phyloP scores from a whole-genome alignment of 2,888 invertebrate genomes.

The Chromoteleia sp. region DNA sequence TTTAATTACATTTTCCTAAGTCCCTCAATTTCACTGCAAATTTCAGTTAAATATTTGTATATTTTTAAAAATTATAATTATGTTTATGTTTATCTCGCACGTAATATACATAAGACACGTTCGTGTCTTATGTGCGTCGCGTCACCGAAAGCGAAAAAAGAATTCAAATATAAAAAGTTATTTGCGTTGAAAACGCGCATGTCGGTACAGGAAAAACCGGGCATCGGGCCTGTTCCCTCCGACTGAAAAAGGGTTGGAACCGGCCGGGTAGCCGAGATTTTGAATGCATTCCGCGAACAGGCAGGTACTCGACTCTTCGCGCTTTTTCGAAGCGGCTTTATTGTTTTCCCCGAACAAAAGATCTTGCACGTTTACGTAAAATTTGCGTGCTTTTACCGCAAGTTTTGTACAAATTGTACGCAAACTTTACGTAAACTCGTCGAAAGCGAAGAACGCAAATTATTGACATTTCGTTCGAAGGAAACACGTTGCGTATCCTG shows the following conservation, averaged over 20 bases:
- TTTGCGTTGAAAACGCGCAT: constrained; percentile 38
- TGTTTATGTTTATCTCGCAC: no score
- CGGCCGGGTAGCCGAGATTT: constrained; percentile 22
- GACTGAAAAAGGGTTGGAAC: constrained; percentile 48
- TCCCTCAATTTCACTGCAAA: no score
- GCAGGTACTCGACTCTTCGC: constrained; percentile 59
- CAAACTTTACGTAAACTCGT: constrained; percentile 5
- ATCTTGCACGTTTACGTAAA: no score
- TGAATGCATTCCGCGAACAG: constrained; percentile 10
- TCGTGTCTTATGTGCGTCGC: no score
- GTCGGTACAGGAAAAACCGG: constrained; percentile 76
- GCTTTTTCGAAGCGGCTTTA: constrained; percentile 4
- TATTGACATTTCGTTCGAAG: neutral
- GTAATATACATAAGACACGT: no score
- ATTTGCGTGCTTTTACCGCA: no score
- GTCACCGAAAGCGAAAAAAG: no score
- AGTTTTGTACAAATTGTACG: neutral
- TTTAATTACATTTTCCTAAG: no score
- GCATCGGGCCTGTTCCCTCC: constrained; percentile 55
- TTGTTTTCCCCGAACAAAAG: no score
- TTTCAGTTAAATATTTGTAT: no score
- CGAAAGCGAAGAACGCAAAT: neutral
- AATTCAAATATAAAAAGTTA: no score
- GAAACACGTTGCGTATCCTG: neutral
- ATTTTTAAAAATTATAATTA: no score